Percentiles rank a stretch among this genome's conserved stretches.
Evolutionary conservation across 1,140 invertebrate species (phyloP).

Genomic region (Anagrus nilaparvatae): DNA sequence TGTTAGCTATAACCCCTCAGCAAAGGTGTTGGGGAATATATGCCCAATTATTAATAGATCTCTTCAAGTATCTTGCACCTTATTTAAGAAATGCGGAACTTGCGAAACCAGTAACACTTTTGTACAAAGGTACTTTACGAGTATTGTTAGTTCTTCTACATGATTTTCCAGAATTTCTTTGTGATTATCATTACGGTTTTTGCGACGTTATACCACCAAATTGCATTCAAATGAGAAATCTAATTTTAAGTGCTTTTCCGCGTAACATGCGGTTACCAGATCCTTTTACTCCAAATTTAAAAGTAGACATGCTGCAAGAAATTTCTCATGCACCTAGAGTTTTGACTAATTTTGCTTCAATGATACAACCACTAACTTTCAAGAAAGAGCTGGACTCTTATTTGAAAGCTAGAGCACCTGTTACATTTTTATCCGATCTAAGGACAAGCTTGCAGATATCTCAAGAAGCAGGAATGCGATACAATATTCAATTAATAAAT

Average conservation of each 20-base stretch:
- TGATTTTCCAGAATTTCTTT: constrained; percentile 98
- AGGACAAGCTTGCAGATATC: constrained; percentile 73
- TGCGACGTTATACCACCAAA: constrained; percentile 98
- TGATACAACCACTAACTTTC: constrained; percentile 79
- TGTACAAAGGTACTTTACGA: constrained; percentile 94
- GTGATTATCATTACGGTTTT: constrained; percentile 98
- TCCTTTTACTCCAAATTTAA: constrained; percentile 95
- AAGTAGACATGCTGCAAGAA: constrained; percentile 88
- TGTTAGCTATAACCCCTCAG: constrained; percentile 79
- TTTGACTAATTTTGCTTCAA: constrained; percentile 75
- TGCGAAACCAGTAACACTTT: constrained; percentile 78
- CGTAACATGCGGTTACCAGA: constrained; percentile 95
- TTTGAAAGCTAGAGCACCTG: constrained; percentile 85
- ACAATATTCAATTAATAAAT: constrained; percentile 95
- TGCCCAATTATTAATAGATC: constrained; percentile 83
- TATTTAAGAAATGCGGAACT: constrained; percentile 95
- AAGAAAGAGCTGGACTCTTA: constrained; percentile 96
- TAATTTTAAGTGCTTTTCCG: constrained; percentile 95
- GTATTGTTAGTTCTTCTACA: constrained; percentile 93
- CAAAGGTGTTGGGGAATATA: constrained; percentile 82
- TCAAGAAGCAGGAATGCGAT: constrained; percentile 79
- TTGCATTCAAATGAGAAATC: constrained; percentile 97
- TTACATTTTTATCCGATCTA: constrained; percentile 89
- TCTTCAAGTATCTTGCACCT: constrained; percentile 94
- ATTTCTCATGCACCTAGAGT: constrained; percentile 79